Evolutionary conservation across 2,113 vertebrate genomes (phyloP).

Genomic region (Galeopterus variegatus): DNA sequence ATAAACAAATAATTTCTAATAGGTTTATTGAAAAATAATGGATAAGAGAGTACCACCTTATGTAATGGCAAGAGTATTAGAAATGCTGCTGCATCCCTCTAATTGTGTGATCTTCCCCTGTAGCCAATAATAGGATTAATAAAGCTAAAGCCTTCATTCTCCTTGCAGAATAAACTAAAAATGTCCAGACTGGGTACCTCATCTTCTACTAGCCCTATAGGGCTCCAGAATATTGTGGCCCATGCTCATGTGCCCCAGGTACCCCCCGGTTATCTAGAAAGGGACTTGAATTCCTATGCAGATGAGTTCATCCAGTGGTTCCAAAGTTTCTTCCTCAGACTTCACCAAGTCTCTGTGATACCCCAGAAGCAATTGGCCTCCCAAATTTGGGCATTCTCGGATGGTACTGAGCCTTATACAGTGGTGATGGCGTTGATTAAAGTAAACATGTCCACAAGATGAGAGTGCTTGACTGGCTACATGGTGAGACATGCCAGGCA

Average conservation of each 20-base stretch:
- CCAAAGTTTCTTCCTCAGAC: not conserved
- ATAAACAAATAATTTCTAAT: slow-evolving; percentile 38
- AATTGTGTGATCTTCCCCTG: slow-evolving; percentile 15
- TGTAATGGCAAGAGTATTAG: slow-evolving; percentile 29
- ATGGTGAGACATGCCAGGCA: not conserved
- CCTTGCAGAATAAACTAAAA: slow-evolving; percentile 58
- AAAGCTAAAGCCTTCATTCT: slow-evolving; percentile 61
- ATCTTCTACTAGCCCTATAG: not conserved
- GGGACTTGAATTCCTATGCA: not conserved
- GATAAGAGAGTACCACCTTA: not conserved
- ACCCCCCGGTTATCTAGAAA: not conserved
- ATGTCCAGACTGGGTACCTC: not conserved
- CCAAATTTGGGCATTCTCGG: not conserved
- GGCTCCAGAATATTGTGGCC: not conserved
- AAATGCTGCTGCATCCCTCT: not conserved
- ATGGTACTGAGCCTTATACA: slow-evolving; percentile 31
- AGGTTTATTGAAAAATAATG: slow-evolving; percentile 43
- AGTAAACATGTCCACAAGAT: not conserved
- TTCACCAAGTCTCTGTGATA: not conserved
- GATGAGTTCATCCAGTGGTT: slow-evolving; percentile 8
- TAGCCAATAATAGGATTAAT: not conserved
- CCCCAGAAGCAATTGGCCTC: not conserved
- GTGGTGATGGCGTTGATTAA: slow-evolving; percentile 10
- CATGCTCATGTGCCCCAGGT: not conserved
- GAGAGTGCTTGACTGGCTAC: not conserved